Base-by-base conservation (phyloP, 2,888 invertebrate species). In the Heliconius erato region DNA sequence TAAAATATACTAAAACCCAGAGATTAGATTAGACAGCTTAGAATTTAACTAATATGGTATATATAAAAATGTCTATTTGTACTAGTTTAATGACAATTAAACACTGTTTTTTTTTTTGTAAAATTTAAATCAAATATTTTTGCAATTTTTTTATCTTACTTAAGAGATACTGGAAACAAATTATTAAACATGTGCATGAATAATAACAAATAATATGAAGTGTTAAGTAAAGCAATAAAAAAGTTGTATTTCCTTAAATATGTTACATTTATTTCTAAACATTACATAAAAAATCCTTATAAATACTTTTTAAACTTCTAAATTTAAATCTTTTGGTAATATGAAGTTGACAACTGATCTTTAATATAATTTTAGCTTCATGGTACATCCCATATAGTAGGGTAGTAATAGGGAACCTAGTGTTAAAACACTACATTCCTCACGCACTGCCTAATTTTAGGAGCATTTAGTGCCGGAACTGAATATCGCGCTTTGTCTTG, bases 221-320 rank as follows among this genome's bases (percentile, higher is more conserved):
- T 77, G 7, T 74, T 69, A 72, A 28, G 1, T 1, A 1, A 23
- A 49, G 19, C 63, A 85, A 85, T 86, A 85, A 86, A 84, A 84
- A 79, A 76, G 65, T 59, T 76, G 26, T 82, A 79, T 80, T 84
- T 83, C 74, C 79, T 84, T 84, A 83, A 44, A 85, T 85, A 83
- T 76, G 79, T 88, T 85, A 86, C 84, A 87, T 91, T 92, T 91
- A 92, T 90, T 92, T 89, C 89, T 91, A 91, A 90, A 91, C 85
- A 88, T 91, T 90, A 91, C 88, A 91, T 91, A 91, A 83, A 91
- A 92, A 93, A 90, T 89, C 87, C 90, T 91, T 84, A 82, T 76
- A 71, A 65, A n/a, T 80, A 77, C 32, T 40, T 77, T 78, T 74
- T 32, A 26, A 49, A 23, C n/a, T 23, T 81, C 63, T 77, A 77